These are phyloP conservation scores for Gadopsis marmoratus DNA, from an alignment of 2,797 vertebrate genomes.

Conservation along the genomic window DNA sequence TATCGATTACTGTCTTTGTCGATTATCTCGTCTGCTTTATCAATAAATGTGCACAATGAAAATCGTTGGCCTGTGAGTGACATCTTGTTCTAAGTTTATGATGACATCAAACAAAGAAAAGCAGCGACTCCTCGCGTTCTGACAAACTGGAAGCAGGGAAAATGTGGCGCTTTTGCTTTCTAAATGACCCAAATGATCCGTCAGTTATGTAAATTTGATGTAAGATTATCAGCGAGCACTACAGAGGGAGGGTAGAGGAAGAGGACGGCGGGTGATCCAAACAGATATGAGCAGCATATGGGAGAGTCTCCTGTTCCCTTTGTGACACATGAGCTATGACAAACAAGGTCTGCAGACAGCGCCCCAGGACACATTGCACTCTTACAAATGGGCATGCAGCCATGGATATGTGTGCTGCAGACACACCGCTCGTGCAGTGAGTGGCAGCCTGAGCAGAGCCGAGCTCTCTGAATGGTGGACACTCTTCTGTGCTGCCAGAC, in stretches of 20 bases:
- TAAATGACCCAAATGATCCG: background rate
- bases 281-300: constrained; percentile 53
- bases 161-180: background rate
- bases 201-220: background rate
- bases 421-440: background rate
- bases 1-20: background rate
- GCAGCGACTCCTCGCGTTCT: background rate
- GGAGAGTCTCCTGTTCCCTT: constrained; percentile 51
- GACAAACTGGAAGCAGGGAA: background rate
- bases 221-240: background rate
- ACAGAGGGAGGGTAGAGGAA: background rate
- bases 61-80: background rate
- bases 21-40: background rate
- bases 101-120: too few relatives aligned
- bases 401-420: constrained; percentile 25
- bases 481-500: constrained; percentile 32
- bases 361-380: constrained; percentile 42
- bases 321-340: constrained; percentile 64
- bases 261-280: background rate
- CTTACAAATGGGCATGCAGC: constrained; percentile 40
- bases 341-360: constrained; percentile 51
- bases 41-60: background rate
- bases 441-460: constrained; percentile 23
- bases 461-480: constrained; percentile 16
- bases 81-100: too few relatives aligned